Percentiles rank a stretch among this genome's conserved stretches.
Conservation (phyloP, 1,140 invertebrate species). For the Hyphantria cunea region DNA sequence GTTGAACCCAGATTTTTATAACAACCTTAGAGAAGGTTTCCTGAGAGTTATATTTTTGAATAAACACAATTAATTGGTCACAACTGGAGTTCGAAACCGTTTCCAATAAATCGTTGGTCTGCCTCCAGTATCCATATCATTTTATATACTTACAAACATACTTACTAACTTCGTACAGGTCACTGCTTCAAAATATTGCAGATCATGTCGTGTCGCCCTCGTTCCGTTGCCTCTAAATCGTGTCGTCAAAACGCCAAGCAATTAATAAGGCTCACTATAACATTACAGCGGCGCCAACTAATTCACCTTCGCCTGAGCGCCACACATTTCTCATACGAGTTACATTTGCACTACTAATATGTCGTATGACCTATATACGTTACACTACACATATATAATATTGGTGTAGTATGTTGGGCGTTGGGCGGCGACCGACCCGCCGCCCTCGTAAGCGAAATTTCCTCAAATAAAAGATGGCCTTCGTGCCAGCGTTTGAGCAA, state of each 20-base stretch:
- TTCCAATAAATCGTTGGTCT: too few species aligned
- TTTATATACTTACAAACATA: too few species aligned
- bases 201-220: conserved; percentile 16
- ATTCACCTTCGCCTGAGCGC: conserved; percentile 25
- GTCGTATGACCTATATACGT: background rate
- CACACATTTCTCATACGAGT: conserved; percentile 29
- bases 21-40: too few species aligned
- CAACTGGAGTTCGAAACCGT: too few species aligned
- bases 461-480: background rate
- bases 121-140: too few species aligned
- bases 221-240: conserved; percentile 8
- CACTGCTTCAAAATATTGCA: too few species aligned
- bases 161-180: too few species aligned
- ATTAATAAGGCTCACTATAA: conserved; percentile 28
- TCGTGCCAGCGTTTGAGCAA: background rate
- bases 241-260: conserved; percentile 25
- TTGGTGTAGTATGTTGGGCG: background rate
- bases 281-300: conserved; percentile 22
- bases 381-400: too few species aligned
- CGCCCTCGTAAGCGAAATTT: background rate
- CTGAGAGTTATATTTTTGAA: too few species aligned
- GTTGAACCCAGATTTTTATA: too few species aligned
- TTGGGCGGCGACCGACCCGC: background rate
- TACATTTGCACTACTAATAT: conserved; percentile 9
- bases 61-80: too few species aligned